Evolutionary conservation across 1,140 invertebrate species (phyloP), one percentile per base, ranked within the genome.

Genomic region (Papilio helenus): DNA sequence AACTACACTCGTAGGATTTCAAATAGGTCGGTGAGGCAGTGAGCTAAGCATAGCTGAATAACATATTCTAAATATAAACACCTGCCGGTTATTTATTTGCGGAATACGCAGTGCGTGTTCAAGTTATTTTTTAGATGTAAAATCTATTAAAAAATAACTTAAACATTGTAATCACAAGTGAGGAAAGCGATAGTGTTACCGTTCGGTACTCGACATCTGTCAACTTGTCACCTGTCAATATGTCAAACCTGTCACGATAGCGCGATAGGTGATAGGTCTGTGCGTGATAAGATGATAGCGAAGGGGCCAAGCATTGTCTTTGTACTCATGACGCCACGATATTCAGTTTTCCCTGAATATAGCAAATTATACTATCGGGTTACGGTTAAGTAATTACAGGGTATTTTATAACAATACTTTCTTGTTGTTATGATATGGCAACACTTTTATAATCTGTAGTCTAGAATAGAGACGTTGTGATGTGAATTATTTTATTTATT

Each of bases 201-300:
- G 71, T 61, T 79, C 81, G 76, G 51, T 72, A 72, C 58, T 55
- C 72, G 68, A 87, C 87, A 89, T 84, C 84, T 91, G 89, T 92
- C 90, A 90, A 85, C 79, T 80, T 87, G 84, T 86, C 87, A 87
- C 82, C 76, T 79, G 87, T 89, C 87, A 89, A 78, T 71, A 65
- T 90, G 88, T 89, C 88, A 88, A 89, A 87, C 86, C 83, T 83
- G 81, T 85, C 85, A 79, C 83, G 87, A 89, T 87, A 89, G 72
- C 26, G 26, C 77, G 85, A 85, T 87, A 85, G 80, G 14, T 18
- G 46, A 49, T 39, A 44, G 83, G 72, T 82, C 82, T 80, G 71
- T 76, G 78, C 51, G 16, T 81, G 85, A 86, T 86, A 85, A 82
- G 49, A 42, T 81, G 83, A 84, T 84, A 84, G 55, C 18, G 74